Evolutionary conservation across 2,888 invertebrate species (phyloP).

Genomic region (Glaucopsyche alexis): DNA sequence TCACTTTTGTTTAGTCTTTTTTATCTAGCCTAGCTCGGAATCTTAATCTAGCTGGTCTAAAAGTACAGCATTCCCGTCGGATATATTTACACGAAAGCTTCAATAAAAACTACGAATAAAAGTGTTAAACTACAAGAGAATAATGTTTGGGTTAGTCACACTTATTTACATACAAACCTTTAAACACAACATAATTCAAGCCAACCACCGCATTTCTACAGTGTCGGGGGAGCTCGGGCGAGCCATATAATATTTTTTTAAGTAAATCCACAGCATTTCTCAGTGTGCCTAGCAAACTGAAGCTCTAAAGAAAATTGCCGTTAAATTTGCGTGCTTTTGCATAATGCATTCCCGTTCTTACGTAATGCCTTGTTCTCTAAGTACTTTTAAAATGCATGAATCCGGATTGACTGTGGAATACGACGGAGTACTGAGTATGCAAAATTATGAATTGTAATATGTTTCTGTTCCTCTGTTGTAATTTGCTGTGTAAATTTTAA

Average conservation of each 20-base stretch:
- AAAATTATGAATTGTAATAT: constrained; percentile 19
- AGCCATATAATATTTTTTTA: constrained; percentile 15
- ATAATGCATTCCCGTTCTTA: constrained; percentile 21
- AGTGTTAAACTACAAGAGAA: background rate
- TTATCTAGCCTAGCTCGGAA: too few relatives aligned
- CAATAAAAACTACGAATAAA: background rate
- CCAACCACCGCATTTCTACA: background rate
- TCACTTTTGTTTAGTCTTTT: background rate
- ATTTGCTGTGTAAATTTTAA: background rate
- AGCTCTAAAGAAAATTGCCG: constrained; percentile 27
- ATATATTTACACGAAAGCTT: too few relatives aligned
- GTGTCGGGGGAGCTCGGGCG: background rate
- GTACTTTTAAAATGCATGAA: constrained; percentile 24
- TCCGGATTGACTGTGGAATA: constrained; percentile 14
- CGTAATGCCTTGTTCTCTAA: constrained; percentile 24
- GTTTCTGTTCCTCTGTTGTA: background rate
- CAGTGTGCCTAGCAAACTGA: constrained; percentile 4
- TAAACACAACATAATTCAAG: background rate
- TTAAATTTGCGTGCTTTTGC: constrained; percentile 22
- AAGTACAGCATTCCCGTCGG: too few relatives aligned
- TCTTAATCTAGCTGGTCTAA: too few relatives aligned
- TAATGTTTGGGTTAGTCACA: background rate
- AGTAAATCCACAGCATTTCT: constrained; percentile 20
- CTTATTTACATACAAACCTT: background rate
- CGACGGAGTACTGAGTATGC: background rate